Percentiles rank a stretch among this genome's conserved stretches.
Conservation (phyloP, 2,113 vertebrate genomes). For the Psophia crepitans region DNA sequence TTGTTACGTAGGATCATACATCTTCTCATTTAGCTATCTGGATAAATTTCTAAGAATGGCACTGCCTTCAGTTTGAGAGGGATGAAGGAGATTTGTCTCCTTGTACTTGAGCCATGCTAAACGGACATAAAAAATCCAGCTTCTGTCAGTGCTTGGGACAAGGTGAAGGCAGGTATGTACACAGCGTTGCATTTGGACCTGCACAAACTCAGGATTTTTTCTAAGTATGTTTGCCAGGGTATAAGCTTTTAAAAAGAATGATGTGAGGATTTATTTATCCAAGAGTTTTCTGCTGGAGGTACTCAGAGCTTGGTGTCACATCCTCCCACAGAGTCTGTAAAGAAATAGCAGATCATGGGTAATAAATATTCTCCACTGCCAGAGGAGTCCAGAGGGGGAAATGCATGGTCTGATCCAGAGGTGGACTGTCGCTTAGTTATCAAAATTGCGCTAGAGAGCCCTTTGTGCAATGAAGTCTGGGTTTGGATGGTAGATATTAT, state of each 20-base stretch:
- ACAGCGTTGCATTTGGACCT: not conserved
- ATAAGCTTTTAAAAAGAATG: not conserved
- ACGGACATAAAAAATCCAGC: not conserved
- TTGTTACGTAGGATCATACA: rapidly evolving
- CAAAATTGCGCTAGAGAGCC: not conserved
- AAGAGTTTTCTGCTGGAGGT: not conserved
- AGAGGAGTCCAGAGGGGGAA: not conserved
- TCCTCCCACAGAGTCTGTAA: not conserved
- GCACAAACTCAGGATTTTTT: not conserved
- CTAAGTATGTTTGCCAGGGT: not conserved
- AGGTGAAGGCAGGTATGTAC: not conserved
- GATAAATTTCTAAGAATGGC: not conserved
- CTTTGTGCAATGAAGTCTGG: not conserved
- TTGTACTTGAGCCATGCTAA: not conserved
- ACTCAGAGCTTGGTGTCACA: not conserved
- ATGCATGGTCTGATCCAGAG: not conserved
- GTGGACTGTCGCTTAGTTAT: not conserved
- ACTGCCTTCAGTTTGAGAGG: not conserved
- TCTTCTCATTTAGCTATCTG: not conserved
- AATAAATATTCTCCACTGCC: not conserved
- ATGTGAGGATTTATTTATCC: not conserved
- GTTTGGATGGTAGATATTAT: not conserved
- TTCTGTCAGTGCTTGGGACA: not conserved
- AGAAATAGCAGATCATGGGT: not conserved
- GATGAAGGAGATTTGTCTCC: not conserved